phyloP scores from a whole-genome alignment of 2,113 vertebrate genomes.

The Hucho hucho region DNA sequence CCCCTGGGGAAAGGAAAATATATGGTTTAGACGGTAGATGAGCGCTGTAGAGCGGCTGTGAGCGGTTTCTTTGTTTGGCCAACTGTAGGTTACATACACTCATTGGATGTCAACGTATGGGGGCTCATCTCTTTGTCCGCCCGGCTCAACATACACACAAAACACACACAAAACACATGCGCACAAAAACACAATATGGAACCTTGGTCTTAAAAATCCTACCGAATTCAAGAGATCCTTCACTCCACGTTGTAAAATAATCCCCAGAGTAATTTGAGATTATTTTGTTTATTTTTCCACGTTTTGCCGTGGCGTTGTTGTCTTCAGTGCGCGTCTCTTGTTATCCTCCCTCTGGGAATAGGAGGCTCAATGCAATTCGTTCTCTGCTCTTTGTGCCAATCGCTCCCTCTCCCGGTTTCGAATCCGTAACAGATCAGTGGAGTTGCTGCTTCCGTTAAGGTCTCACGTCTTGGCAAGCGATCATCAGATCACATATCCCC shows the following conservation, averaged over 20 bases:
- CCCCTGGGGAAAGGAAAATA: conserved; percentile 30
- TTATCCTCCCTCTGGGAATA: conserved; percentile 46
- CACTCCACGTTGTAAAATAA: conserved; percentile 1
- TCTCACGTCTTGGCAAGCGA: conserved; percentile 25
- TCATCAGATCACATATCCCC: conserved; percentile 26
- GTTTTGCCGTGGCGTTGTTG: conserved; percentile 47
- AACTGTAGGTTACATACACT: conserved; percentile 70
- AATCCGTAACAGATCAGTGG: neutral
- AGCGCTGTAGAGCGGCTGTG: conserved; percentile 24
- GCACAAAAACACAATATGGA: conserved; percentile 28
- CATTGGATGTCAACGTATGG: conserved; percentile 66
- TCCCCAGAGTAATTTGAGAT: conserved; percentile 31
- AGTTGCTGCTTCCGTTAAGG: neutral
- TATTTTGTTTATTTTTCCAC: conserved; percentile 29
- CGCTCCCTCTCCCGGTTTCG: neutral
- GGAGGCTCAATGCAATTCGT: conserved; percentile 43
- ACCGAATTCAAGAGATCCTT: conserved; percentile 38
- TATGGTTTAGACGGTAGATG: conserved; percentile 13
- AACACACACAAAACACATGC: conserved; percentile 2
- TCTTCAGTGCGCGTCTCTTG: conserved; percentile 50
- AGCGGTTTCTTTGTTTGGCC: conserved; percentile 76
- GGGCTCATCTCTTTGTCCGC: conserved; percentile 75
- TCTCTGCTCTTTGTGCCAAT: conserved; percentile 59
- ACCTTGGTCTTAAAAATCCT: conserved; percentile 28
- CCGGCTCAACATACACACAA: conserved; percentile 57